Evolutionary conservation across 2,113 vertebrate genomes (phyloP), one percentile per base, ranked within the genome.

Genomic region (Ammodramus savannarum): DNA sequence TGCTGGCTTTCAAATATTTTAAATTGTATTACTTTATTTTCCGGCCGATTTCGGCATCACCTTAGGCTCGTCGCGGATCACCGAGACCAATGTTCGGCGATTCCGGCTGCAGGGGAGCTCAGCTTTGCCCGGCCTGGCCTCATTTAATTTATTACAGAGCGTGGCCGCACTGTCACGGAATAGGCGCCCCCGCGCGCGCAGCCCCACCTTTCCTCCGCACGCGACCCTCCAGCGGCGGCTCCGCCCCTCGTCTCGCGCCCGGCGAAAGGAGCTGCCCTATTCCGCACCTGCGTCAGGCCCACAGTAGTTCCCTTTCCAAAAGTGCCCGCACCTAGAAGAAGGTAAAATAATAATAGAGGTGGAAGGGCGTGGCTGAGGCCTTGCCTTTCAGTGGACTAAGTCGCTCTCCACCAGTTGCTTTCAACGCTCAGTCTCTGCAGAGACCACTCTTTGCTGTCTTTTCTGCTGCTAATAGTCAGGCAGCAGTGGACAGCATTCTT

Each of bases 401-500:
- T 8, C 3, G 7, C 16, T 8, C 36, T 7, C 34, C 27, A 13
- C 3, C 1, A 15, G 34, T 18, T 14, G 7, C 16, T 74, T 78
- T 39, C 25, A n/a, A 5, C 3, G 6, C 23, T 32, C 3, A 6
- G 12, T 20, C 9, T 15, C 13, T 10, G 19, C 16, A 14, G 29
- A n/a, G 21, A 21, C 11, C 29, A 0, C 14, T 6, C 20, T 18
- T 36, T 10, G 5, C 10, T 3, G 36, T 4, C 38, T 39, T 25
- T n/a, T 6, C 21, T 4, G 6, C 26, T 5, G 16, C 34, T 62
- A 0, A 6, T 6, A 16, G 14, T 26, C 85, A 87, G 95, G 95
- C 95, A 74, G 31, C 5, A 2, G 0, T 0, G 3, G 0, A 0
- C 34, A 23, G 0, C 76, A 16, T 32, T 32, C 38, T 2, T 2